Percentiles rank a stretch among this genome's conserved stretches.
These are phyloP conservation scores for Solea senegalensis DNA, from an alignment of 2,113 vertebrate genomes.

Conservation along the genomic window DNA sequence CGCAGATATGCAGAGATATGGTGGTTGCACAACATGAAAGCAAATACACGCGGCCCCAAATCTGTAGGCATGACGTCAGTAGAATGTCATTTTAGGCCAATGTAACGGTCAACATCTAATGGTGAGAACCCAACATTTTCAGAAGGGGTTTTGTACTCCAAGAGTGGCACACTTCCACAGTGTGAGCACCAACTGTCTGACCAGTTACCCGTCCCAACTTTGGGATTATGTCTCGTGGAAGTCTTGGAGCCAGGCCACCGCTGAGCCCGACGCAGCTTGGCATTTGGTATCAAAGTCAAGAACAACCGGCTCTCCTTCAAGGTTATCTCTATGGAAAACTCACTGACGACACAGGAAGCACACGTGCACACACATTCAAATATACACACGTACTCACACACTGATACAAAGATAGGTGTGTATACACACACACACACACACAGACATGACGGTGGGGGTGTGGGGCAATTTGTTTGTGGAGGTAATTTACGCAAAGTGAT, in stretches of 20 bases:
- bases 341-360: slow-evolving; percentile 66
- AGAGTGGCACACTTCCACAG: not conserved
- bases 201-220: slow-evolving; percentile 15
- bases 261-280: slow-evolving; percentile 53
- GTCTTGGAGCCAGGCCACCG: slow-evolving; percentile 32
- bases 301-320: slow-evolving; percentile 68
- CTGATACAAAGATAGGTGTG: too few relatives aligned
- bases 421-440: slow-evolving; percentile 23
- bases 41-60: too few relatives aligned
- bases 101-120: too few relatives aligned
- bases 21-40: too few relatives aligned
- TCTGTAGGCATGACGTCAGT: too few relatives aligned
- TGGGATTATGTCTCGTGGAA: slow-evolving; percentile 53
- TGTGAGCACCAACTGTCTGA: not conserved
- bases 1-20: too few relatives aligned
- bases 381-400: slow-evolving; percentile 26
- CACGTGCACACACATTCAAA: slow-evolving; percentile 24
- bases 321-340: slow-evolving; percentile 76
- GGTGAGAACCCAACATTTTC: too few relatives aligned
- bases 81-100: too few relatives aligned
- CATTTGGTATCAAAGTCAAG: slow-evolving; percentile 61
- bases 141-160: too few relatives aligned
- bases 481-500: slow-evolving; percentile 60
- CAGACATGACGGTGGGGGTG: not conserved
- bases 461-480: not conserved